These are phyloP conservation scores for Propithecus coquereli DNA, from an alignment of 2,113 vertebrate genomes.

Conservation along the genomic window DNA sequence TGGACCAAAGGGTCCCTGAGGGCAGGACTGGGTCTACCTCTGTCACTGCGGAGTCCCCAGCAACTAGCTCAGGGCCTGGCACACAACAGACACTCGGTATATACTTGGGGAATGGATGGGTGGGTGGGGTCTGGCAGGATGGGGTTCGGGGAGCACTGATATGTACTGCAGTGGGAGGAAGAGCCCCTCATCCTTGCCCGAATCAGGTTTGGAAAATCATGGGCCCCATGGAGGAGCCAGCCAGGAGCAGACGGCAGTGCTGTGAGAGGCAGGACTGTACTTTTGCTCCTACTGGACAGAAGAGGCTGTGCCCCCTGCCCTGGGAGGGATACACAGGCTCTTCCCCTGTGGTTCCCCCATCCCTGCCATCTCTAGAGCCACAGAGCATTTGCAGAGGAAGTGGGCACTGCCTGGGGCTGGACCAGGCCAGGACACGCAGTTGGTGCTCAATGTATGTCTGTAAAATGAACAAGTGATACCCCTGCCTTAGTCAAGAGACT, in stretches of 20 bases:
- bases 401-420: background rate
- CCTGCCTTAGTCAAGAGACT: background rate
- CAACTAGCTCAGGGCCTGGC: background rate
- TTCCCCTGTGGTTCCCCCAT: background rate
- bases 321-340: background rate
- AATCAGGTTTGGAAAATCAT: slow-evolving; percentile 64
- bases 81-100: background rate
- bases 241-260: slow-evolving; percentile 64
- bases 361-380: background rate
- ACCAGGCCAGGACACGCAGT: background rate
- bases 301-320: slow-evolving; percentile 54
- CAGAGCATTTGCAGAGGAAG: background rate
- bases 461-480: background rate
- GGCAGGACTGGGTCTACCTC: background rate
- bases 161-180: background rate
- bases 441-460: background rate
- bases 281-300: slow-evolving; percentile 72
- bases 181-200: fast-evolving
- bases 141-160: background rate
- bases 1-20: background rate
- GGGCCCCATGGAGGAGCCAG: slow-evolving; percentile 45
- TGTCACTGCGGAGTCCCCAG: background rate
- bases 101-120: background rate
- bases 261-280: slow-evolving; percentile 67
- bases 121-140: background rate